Conservation (phyloP, 2,113 vertebrate genomes). For the Acrocephalus kingi region DNA sequence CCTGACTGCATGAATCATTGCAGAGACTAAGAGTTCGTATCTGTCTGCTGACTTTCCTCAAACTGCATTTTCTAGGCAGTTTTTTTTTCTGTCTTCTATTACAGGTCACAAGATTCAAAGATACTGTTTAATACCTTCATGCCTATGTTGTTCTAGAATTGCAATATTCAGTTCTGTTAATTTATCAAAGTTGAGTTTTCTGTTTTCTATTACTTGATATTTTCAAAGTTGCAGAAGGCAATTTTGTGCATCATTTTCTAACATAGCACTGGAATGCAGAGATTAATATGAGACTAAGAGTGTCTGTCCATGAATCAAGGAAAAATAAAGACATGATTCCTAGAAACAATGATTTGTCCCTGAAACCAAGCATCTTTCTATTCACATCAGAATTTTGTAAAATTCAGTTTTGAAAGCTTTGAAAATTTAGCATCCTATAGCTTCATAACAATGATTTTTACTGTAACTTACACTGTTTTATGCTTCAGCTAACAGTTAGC, state of each 20-base stretch:
- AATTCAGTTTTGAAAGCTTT: background rate
- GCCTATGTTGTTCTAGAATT: background rate
- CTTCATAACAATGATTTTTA: background rate
- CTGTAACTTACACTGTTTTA: background rate
- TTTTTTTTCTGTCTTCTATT: background rate
- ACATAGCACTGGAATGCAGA: background rate
- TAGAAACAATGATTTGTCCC: background rate
- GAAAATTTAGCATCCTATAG: background rate
- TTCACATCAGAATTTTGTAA: background rate
- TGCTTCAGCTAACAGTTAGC: background rate
- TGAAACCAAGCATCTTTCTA: background rate
- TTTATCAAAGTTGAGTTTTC: background rate
- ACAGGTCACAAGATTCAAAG: background rate
- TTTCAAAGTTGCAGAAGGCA: background rate
- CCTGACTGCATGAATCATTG: background rate
- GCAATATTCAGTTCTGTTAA: background rate
- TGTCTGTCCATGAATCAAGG: background rate
- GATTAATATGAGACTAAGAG: background rate
- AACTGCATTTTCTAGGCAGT: background rate
- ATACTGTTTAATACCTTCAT: background rate
- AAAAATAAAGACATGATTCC: background rate
- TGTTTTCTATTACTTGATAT: background rate
- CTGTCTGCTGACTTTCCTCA: background rate
- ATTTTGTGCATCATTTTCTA: background rate
- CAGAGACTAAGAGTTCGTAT: background rate